phyloP scores from a whole-genome alignment of 2,888 invertebrate genomes.

The Tricholauxania praeusta region DNA sequence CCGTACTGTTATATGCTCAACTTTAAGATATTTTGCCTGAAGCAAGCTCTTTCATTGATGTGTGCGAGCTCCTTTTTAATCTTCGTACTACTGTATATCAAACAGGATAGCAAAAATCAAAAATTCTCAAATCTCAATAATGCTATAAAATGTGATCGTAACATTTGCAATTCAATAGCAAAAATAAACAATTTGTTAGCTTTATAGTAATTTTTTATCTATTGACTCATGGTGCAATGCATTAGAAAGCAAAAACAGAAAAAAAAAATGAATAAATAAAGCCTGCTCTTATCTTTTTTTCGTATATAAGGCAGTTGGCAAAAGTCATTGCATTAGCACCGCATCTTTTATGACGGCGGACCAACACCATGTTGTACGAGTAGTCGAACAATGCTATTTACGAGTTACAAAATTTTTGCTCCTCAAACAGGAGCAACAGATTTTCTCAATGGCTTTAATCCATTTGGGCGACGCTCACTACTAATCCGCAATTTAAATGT shows the following conservation, averaged over 20 bases:
- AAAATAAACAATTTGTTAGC: conserved; percentile 34
- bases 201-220: conserved; percentile 18
- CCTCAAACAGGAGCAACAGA: conserved; percentile 63
- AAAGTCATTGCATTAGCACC: conserved; percentile 48
- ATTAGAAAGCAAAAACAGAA: background rate
- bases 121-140: too few relatives aligned
- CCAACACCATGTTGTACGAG: background rate
- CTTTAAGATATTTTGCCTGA: too few relatives aligned
- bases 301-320: conserved; percentile 49
- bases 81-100: too few relatives aligned
- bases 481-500: conserved; percentile 66
- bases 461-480: conserved; percentile 50
- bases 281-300: too few relatives aligned
- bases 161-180: conserved; percentile 30
- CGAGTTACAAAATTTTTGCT: background rate
- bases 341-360: conserved; percentile 1
- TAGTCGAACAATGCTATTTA: background rate
- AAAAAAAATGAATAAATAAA: background rate
- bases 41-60: too few relatives aligned
- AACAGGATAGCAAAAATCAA: too few relatives aligned
- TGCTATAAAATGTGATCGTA: background rate
- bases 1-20: too few relatives aligned
- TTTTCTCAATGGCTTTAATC: conserved; percentile 67
- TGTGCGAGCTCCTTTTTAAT: too few relatives aligned
- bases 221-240: too few relatives aligned